Evolutionary conservation across 2,797 vertebrate genomes (phyloP).

Genomic region (Pangasius larnaudii): DNA sequence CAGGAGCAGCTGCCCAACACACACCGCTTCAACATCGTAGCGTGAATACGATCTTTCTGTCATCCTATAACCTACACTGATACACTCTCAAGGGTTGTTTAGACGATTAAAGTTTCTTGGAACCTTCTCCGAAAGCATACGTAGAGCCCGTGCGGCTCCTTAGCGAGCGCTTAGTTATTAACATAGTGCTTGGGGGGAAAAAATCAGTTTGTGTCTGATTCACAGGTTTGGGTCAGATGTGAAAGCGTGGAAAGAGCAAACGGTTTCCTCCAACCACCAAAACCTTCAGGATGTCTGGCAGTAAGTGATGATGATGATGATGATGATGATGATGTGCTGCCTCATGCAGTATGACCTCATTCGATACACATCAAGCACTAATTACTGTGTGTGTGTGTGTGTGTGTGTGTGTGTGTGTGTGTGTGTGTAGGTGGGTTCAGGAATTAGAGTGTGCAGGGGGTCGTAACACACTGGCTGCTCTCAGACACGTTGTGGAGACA

Average conservation of each 20-base stretch:
- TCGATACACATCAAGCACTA: neutral
- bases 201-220: conserved; percentile 1
- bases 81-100: neutral
- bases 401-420: conserved; percentile 2
- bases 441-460: conserved; percentile 71
- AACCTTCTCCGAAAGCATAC: neutral
- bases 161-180: neutral
- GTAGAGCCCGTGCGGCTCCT: neutral
- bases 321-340: neutral
- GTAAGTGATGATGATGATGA: conserved; percentile 61
- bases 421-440: conserved; percentile 77
- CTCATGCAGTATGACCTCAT: neutral
- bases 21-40: conserved; percentile 79
- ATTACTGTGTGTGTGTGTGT: neutral
- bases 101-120: neutral
- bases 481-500: conserved; percentile 74
- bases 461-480: conserved; percentile 75
- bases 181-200: too few species aligned
- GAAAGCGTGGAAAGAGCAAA: conserved; percentile 72
- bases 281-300: conserved; percentile 79
- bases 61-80: neutral
- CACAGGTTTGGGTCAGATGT: conserved; percentile 77
- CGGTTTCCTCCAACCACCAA: conserved; percentile 68
- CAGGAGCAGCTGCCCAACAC: conserved; percentile 80
- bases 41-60: conserved; percentile 49